These are phyloP conservation scores for Meloidogyne exigua DNA, from an alignment of 1,140 invertebrate genomes.

Conservation along the genomic window DNA sequence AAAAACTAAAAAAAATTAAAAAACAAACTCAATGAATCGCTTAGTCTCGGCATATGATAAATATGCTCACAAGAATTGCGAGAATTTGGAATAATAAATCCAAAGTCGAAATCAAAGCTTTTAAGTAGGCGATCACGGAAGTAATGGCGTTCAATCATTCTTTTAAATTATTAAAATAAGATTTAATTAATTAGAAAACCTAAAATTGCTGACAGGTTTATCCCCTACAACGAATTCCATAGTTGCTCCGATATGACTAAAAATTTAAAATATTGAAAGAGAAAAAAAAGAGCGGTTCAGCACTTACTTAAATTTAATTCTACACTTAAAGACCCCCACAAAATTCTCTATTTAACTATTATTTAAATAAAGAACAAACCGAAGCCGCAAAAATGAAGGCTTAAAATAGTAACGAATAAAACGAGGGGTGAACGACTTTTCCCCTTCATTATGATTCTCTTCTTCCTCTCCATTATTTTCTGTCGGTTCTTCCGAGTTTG, in stretches of 20 bases:
- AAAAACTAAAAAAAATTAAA: constrained; percentile 2
- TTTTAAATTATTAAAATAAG: neutral
- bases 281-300: no score
- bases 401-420: constrained; percentile 97
- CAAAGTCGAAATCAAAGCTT: constrained; percentile 99
- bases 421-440: constrained; percentile 72
- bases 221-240: constrained; percentile 93
- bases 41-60: constrained; percentile 91
- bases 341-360: no score
- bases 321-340: no score
- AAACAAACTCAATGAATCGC: constrained; percentile 75
- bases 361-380: neutral
- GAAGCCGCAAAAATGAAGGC: constrained; percentile 66
- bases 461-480: constrained; percentile 39
- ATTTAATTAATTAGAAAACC: neutral
- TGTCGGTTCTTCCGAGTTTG: constrained; percentile 19
- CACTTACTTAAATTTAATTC: no score
- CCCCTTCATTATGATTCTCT: constrained; percentile 64
- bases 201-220: constrained; percentile 86
- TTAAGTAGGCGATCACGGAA: constrained; percentile 89
- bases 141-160: constrained; percentile 97
- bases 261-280: constrained; percentile 64
- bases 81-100: constrained; percentile 95
- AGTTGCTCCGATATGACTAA: constrained; percentile 89
- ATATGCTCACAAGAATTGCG: constrained; percentile 97